Evolutionary conservation across 2,888 invertebrate genomes (phyloP).

Genomic region (Drosophila nr. perissopoda): DNA sequence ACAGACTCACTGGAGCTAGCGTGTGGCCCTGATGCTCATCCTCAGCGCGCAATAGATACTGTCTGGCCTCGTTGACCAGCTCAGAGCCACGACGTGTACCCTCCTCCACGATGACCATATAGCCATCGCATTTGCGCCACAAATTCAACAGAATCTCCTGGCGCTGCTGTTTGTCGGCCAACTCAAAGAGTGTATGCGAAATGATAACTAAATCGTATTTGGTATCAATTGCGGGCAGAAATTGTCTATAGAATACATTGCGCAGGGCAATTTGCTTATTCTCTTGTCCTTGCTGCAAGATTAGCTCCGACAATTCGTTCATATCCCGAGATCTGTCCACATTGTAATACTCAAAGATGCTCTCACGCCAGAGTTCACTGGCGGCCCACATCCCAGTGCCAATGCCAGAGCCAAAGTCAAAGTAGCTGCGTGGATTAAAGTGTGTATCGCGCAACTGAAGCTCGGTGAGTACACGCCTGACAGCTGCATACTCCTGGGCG

Average conservation of each 20-base stretch:
- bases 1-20: constrained; percentile 90
- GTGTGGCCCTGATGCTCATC: constrained; percentile 86
- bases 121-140: constrained; percentile 94
- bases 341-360: constrained; percentile 92
- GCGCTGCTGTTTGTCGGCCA: constrained; percentile 89
- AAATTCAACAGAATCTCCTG: constrained; percentile 90
- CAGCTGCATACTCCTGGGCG: constrained; percentile 90
- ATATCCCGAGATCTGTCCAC: constrained; percentile 93
- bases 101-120: constrained; percentile 93
- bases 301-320: constrained; percentile 91
- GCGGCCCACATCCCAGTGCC: constrained; percentile 95
- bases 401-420: constrained; percentile 97
- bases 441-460: constrained; percentile 88
- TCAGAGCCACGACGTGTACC: constrained; percentile 93
- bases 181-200: constrained; percentile 92
- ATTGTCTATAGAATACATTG: constrained; percentile 91
- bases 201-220: constrained; percentile 93
- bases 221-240: constrained; percentile 89
- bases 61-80: constrained; percentile 93
- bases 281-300: constrained; percentile 89
- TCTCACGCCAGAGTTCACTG: constrained; percentile 89
- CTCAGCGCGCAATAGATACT: constrained; percentile 88
- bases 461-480: constrained; percentile 90
- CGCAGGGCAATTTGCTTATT: constrained; percentile 87
- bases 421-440: constrained; percentile 91